These are phyloP conservation scores for Chunga burmeisteri DNA, from an alignment of 2,113 vertebrate genomes.

Conservation along the genomic window DNA sequence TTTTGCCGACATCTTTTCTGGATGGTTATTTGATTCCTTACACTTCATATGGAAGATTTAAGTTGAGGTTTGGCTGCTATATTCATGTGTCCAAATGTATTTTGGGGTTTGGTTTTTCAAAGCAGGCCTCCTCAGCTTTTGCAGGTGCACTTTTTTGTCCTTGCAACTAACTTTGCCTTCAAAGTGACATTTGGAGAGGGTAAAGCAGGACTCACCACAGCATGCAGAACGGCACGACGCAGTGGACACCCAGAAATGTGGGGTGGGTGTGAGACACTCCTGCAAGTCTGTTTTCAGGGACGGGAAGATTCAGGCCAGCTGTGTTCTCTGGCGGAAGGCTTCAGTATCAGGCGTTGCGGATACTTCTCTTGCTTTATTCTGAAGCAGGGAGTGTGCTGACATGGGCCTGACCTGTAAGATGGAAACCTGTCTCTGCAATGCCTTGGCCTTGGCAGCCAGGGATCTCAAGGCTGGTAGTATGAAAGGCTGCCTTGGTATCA, in stretches of 20 bases:
- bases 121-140: neutral
- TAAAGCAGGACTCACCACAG: neutral
- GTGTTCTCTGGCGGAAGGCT: neutral
- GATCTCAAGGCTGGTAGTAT: neutral
- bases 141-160: slow-evolving; percentile 33
- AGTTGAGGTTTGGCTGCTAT: slow-evolving; percentile 28
- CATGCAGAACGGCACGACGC: rapidly evolving
- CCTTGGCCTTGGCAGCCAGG: rapidly evolving
- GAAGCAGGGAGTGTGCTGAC: neutral
- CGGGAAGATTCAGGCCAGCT: neutral
- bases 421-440: neutral
- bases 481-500: neutral
- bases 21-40: slow-evolving; percentile 60
- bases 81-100: neutral
- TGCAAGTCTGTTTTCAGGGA: neutral
- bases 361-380: neutral
- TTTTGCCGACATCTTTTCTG: slow-evolving; percentile 60
- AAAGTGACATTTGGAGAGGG: neutral
- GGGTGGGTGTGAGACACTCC: neutral
- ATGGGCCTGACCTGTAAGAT: neutral
- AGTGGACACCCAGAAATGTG: neutral
- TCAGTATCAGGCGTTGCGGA: neutral
- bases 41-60: slow-evolving; percentile 52
- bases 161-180: neutral
- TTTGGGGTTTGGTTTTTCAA: neutral